Evolutionary conservation across 2,113 vertebrate genomes (phyloP).

Genomic region (Sterrhoptilus dennistouni): DNA sequence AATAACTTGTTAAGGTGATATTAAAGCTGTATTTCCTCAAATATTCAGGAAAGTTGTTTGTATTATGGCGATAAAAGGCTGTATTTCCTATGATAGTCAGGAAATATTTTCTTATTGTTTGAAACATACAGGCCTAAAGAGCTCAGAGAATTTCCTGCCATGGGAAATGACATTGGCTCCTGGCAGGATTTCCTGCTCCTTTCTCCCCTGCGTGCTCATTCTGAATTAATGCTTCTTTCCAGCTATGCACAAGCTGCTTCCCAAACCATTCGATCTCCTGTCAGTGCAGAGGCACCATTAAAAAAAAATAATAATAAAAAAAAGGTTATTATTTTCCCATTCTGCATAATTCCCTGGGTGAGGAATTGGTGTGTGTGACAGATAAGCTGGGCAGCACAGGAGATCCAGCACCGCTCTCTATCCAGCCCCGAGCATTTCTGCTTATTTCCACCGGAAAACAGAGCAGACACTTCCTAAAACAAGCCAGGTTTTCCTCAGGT

Average conservation of each 20-base stretch:
- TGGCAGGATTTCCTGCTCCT: rapidly evolving
- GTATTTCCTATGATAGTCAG: background rate
- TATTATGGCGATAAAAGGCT: background rate
- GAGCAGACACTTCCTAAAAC: rapidly evolving
- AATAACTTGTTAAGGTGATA: background rate
- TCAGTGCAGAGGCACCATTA: rapidly evolving
- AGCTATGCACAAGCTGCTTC: background rate
- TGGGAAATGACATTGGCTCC: rapidly evolving
- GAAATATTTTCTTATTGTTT: background rate
- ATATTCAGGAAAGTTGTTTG: background rate
- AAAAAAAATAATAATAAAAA: too few species aligned
- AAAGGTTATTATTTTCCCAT: too few species aligned
- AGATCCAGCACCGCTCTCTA: rapidly evolving
- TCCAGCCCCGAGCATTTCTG: rapidly evolving
- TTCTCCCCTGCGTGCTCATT: background rate
- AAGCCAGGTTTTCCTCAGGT: rapidly evolving
- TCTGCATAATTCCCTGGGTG: rapidly evolving
- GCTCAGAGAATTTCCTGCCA: background rate
- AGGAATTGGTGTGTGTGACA: rapidly evolving
- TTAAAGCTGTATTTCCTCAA: background rate
- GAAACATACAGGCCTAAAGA: background rate
- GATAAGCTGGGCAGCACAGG: rapidly evolving
- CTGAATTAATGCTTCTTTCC: background rate
- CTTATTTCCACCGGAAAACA: rapidly evolving
- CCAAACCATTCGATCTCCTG: rapidly evolving